Evolutionary conservation across 2,888 invertebrate genomes (phyloP), one percentile per base, ranked within the genome.

Genomic region (Odiellus spinosus): DNA sequence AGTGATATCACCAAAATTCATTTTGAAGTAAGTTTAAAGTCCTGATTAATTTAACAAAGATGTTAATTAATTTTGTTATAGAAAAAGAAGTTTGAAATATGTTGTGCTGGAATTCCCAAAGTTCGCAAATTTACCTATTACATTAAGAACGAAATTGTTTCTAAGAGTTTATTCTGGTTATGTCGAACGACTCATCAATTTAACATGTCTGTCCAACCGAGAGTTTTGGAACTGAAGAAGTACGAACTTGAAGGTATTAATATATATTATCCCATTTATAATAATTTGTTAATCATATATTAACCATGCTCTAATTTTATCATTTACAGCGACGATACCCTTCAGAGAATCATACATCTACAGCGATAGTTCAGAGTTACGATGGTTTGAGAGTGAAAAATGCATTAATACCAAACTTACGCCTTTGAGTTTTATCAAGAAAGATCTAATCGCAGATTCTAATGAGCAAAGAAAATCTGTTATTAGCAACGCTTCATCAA

Each of bases 21-120:
- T 65, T 95, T 93, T 67, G 93, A 95, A 68, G 76, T 51, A 46
- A 10, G 11, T 39, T 39, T 34, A 12, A 11, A 34, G 11, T 8
- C 18, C 19, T 32, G 44, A 18, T 26, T 46, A 50, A 45, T 33
- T 46, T 39, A 38, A 34, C 15, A 8, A 36, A 35, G 26, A 45
- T 6, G 20, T n/a, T 36, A 21, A 26, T 45, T 41, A 17, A 48
- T 47, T 49, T 44, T 51, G 44, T 60, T 64, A 2, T 65, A 77
- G 75, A 78, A 90, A 61, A 93, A 93, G 69, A 95, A 93, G 68
- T 93, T 96, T 68, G 91, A 93, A 70, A 88, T 95, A 59, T 78
- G 87, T 52, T 84, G 87, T 10, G 82, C 84, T 48, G 86, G 86
- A 61, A 71, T 71, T 58, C 68, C 74, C 46, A 67, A 67, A 41